These are phyloP conservation scores for Gracilinanus agilis DNA, from an alignment of 2,113 vertebrate species.

Conservation along the genomic window DNA sequence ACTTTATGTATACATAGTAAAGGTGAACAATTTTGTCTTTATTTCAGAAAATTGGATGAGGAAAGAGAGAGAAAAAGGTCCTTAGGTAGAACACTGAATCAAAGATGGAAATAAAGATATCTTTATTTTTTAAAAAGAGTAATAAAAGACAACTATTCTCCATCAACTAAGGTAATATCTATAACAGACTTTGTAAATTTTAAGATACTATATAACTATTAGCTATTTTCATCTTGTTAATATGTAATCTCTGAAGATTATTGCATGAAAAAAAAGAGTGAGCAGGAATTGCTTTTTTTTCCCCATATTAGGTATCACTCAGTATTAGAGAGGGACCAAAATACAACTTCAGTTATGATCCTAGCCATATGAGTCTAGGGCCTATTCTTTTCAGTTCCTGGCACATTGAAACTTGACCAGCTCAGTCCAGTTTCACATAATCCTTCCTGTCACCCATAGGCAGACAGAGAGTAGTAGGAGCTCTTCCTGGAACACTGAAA, in stretches of 20 bases:
- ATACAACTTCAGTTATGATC: not conserved
- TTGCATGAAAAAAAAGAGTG: not conserved
- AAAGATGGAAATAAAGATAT: slow-evolving; percentile 2
- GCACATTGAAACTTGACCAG: not conserved
- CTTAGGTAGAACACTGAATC: not conserved
- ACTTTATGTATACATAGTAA: not conserved
- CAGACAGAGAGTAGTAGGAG: not conserved
- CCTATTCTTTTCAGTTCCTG: not conserved
- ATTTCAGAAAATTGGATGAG: not conserved
- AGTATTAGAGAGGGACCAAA: not conserved
- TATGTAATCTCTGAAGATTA: not conserved
- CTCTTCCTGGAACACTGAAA: not conserved
- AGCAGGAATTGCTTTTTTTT: not conserved
- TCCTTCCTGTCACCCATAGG: not conserved
- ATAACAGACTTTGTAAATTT: not conserved
- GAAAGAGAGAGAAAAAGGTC: not conserved
- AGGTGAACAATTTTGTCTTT: not conserved
- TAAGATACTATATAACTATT: not conserved
- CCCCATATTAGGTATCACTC: not conserved
- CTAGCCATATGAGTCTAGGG: not conserved
- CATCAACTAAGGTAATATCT: not conserved
- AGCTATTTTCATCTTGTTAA: not conserved
- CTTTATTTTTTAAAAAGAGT: not conserved
- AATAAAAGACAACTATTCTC: not conserved
- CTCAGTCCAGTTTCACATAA: not conserved